Evolutionary conservation across 2,888 invertebrate species (phyloP), one percentile per base, ranked within the genome.

Genomic region (Artemia sinica): DNA sequence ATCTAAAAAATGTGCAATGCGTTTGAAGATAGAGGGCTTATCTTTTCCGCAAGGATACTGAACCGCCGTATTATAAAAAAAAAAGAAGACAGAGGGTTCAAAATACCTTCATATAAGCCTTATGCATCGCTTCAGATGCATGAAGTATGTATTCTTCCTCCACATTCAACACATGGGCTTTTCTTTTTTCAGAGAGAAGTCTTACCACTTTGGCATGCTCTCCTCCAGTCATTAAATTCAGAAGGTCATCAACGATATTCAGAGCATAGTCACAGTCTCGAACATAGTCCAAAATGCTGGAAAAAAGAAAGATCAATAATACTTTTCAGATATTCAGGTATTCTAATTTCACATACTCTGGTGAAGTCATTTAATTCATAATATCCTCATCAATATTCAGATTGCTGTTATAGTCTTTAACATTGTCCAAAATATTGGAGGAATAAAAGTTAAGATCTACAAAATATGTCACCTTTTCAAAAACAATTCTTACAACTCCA

Each of bases 221-320:
- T 0, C 90, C 89, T 72, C 86, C 85, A 0, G 91, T 92, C 66
- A 92, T 79, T 12, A 87, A 82, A 75, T 92, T 90, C 72, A 92
- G 78, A 58, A 92, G 77, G 73, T 87, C 86, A 75, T 90, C 91
- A 2, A 91, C 91, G 81, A 88, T 83, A 71, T 83, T 82, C 68
- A 87, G 81, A 0, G 85, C 84, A 75, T 88, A 88, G 75, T 87
- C 87, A 72, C 87, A 87, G 75, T 88, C 87, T 76, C 86, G 85
- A 10, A 89, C 88, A 79, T 91, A 91, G 73, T 84, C 84, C 71
- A 86, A 78, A 72, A 92, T 85, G 74, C 89, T 82, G 74, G 12
- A 76, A 75, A 71, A 69, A 65, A 67, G 58, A 66, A 70, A 67
- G 65, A 65, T 65, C 4, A 65, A 18, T 58, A 6, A 2, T 28